phyloP scores from a whole-genome alignment of 2,797 vertebrate species.

The Coranthus polyacanthus region DNA sequence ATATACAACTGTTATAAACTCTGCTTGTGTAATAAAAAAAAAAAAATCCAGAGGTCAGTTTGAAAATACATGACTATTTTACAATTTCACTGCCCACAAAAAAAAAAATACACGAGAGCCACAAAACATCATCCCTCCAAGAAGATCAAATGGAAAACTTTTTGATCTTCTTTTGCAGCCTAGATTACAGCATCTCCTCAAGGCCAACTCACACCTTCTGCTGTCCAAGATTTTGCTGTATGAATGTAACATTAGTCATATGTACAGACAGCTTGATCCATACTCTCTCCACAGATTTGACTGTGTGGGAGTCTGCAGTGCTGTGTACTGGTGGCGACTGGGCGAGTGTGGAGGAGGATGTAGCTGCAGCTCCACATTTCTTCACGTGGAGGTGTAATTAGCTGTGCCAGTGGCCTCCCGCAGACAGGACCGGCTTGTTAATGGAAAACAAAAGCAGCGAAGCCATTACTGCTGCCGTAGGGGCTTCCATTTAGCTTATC shows the following conservation, averaged over 20 bases:
- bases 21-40: no score
- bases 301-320: conserved; percentile 31
- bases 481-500: conserved; percentile 48
- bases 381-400: conserved; percentile 68
- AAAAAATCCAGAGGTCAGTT: not conserved
- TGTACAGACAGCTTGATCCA: not conserved
- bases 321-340: conserved; percentile 20
- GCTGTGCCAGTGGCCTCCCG: conserved; percentile 32
- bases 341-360: conserved; percentile 56
- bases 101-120: not conserved
- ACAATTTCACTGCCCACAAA: not conserved
- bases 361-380: conserved; percentile 53
- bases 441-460: conserved; percentile 59
- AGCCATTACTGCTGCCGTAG: conserved; percentile 42
- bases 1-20: not conserved
- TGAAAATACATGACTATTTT: not conserved
- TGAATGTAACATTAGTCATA: not conserved
- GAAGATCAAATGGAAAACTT: conserved; percentile 41
- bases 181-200: not conserved
- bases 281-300: conserved; percentile 10
- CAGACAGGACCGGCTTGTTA: conserved; percentile 47
- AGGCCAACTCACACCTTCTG: not conserved
- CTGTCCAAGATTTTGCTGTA: not conserved
- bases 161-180: conserved; percentile 43
- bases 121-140: conserved; percentile 51